Evolutionary conservation across 2,888 invertebrate genomes (phyloP).

Genomic region (Arge pagana): DNA sequence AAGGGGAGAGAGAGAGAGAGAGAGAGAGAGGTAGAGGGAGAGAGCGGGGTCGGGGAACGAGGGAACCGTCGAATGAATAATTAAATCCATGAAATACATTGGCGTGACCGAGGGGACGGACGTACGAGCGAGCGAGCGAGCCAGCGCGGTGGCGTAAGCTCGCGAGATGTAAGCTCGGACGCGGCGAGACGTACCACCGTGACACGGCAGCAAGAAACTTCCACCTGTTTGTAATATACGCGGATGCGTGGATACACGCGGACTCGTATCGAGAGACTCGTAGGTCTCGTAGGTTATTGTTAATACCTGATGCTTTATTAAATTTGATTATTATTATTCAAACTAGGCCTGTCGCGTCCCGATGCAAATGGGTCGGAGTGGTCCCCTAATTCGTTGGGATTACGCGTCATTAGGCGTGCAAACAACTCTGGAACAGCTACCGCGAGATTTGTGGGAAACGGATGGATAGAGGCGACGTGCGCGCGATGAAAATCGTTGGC

Average conservation of each 20-base stretch:
- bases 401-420: too few species aligned
- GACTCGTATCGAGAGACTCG: not conserved
- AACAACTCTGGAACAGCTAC: too few species aligned
- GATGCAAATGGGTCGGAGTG: slow-evolving; percentile 18
- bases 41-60: not conserved
- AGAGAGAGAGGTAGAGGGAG: slow-evolving; percentile 31
- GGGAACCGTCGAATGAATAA: slow-evolving; percentile 14
- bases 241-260: not conserved
- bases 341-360: slow-evolving; percentile 17
- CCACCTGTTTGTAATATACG: not conserved
- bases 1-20: slow-evolving; percentile 33
- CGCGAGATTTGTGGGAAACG: too few species aligned
- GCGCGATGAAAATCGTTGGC: too few species aligned
- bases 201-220: too few species aligned
- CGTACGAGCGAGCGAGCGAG: too few species aligned
- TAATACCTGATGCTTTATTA: slow-evolving; percentile 37
- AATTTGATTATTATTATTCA: slow-evolving; percentile 38
- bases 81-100: slow-evolving; percentile 22
- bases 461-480: too few species aligned
- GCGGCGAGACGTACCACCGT: too few species aligned
- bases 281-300: slow-evolving; percentile 22
- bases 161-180: too few species aligned
- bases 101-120: slow-evolving; percentile 13
- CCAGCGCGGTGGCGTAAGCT: slow-evolving; percentile 5
- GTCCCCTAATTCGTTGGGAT: too few species aligned